These are phyloP conservation scores for Labeo calbasu DNA, from an alignment of 2,797 vertebrate species.

Conservation along the genomic window DNA sequence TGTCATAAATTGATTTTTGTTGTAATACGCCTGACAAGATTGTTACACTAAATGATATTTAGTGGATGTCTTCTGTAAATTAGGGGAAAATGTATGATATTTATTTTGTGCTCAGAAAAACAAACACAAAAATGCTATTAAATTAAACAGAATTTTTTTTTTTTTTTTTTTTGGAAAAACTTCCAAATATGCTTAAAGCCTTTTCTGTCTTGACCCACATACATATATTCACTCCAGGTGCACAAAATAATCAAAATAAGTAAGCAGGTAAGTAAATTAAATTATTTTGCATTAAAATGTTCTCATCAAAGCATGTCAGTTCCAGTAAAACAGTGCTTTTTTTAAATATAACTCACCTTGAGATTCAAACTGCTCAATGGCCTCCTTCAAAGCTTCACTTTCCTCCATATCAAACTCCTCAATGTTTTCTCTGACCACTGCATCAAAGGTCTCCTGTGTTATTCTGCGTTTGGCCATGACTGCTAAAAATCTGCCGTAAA, in stretches of 20 bases:
- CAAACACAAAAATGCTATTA: too few species aligned
- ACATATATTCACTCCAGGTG: not conserved
- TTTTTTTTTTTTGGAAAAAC: too few species aligned
- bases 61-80: too few species aligned
- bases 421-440: slow-evolving; percentile 89
- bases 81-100: too few species aligned
- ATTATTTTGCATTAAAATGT: not conserved
- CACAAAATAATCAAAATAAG: too few species aligned
- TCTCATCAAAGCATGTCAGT: not conserved
- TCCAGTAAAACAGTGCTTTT: not conserved
- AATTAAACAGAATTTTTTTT: too few species aligned
- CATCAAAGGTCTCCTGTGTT: slow-evolving; percentile 93
- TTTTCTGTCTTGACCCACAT: too few species aligned
- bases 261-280: not conserved
- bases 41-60: too few species aligned
- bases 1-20: too few species aligned
- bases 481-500: not conserved
- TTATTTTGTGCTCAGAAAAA: too few species aligned
- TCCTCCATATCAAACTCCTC: slow-evolving; percentile 91
- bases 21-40: too few species aligned
- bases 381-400: slow-evolving; percentile 87
- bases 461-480: slow-evolving; percentile 87
- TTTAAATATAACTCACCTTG: slow-evolving; percentile 82
- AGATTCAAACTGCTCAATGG: slow-evolving; percentile 91
- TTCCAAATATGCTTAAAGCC: too few species aligned